Conservation (phyloP, 1,140 invertebrate species). For the Melitaea cinxia region DNA sequence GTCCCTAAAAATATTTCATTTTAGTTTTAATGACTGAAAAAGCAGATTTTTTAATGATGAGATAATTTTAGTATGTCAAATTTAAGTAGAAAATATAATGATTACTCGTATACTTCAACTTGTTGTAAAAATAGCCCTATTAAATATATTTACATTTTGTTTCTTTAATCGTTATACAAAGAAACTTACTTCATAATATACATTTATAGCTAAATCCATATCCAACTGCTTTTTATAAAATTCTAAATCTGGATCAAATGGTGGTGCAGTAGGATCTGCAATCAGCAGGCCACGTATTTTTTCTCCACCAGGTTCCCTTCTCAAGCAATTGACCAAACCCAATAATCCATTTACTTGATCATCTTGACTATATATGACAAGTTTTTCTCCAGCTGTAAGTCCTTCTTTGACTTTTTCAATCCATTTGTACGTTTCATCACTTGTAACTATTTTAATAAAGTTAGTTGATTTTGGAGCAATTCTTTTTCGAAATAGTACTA, state of each 20-base stretch:
- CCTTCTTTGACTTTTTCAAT: constrained; percentile 80
- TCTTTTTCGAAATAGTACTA: constrained; percentile 70
- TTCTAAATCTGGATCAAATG: constrained; percentile 80
- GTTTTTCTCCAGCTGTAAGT: constrained; percentile 79
- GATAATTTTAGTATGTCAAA: too few species aligned
- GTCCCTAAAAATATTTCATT: too few species aligned
- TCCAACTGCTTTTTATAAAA: constrained; percentile 85
- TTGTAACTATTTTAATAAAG: constrained; percentile 58
- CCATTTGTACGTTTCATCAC: constrained; percentile 65
- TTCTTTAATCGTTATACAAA: not conserved
- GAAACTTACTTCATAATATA: constrained; percentile 84
- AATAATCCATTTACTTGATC: constrained; percentile 89
- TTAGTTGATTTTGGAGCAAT: constrained; percentile 66
- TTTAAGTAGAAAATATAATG: too few species aligned
- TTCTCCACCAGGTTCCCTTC: constrained; percentile 86
- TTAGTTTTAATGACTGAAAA: too few species aligned
- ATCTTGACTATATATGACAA: constrained; percentile 84
- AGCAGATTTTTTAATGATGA: too few species aligned
- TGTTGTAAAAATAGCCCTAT: too few species aligned
- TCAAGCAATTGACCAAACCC: constrained; percentile 90
- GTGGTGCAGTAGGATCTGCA: too few species aligned
- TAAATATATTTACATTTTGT: too few species aligned
- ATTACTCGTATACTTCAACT: too few species aligned
- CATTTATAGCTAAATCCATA: constrained; percentile 91
- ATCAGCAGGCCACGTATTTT: constrained; percentile 84